Evolutionary conservation across 2,888 invertebrate genomes (phyloP), one percentile per base, ranked within the genome.

Genomic region (Pterostichus madidus): DNA sequence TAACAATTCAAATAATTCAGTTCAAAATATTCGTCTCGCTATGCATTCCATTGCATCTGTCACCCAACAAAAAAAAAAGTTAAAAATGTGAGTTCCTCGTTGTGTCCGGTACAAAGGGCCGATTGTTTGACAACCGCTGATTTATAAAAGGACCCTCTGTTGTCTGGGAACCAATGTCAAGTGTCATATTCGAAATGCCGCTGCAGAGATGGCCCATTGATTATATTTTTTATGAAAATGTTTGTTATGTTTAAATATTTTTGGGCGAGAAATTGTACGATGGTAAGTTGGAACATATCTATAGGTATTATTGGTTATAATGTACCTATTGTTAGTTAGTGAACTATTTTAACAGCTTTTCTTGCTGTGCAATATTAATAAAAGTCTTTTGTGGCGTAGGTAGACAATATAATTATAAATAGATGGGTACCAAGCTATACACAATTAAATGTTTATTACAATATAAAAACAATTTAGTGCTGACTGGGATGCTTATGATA

Each of bases 151-250:
- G 61, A n/a, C 59, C 59, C 59, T 56, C 59, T 78, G 78, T 78
- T 78, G 78, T 78, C 78, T 78, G 78, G 61, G 61, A 80, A 80
- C 80, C 53, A 52, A 71, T 80, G 68, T 80, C 71, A 68, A 80
- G 53, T 80, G 80, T 80, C 80, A 80, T 80, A 80, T 80, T 80
- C 80, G 71, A 80, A 56, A 80, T 80, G 13, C 75, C 75, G 52
- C 78, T 7, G 77, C 77, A n/a, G 59, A 79, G 79, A 79, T 61
- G 52, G 49, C 64, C 44, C 79, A 79, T 79, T 79, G 61, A 61
- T 79, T 79, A 64, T 52, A 31, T 75, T 75, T 75, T 75, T 75
- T 75, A 75, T 75, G 52, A 75, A 71, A 71, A 71, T 71, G 64
- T 64, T 64, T 64, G 35, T 61, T 64, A 71, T 71, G 68, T 71